Conservation (phyloP, 2,888 invertebrate species). For the Kuschelorhynchus macadamiae region DNA sequence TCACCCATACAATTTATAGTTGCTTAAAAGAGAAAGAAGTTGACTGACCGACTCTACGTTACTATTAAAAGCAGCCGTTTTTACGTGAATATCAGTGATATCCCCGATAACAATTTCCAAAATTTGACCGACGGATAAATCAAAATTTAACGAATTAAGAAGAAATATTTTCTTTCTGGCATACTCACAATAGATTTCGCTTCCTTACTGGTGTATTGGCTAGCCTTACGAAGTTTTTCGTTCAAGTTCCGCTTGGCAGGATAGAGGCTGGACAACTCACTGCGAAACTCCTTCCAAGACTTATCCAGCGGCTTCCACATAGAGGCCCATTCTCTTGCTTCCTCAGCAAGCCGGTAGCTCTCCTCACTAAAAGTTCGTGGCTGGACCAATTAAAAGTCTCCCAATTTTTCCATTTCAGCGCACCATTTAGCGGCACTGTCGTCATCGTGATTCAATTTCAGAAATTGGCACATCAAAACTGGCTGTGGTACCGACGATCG, state of each 20-base stretch:
- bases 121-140: slow-evolving; percentile 21
- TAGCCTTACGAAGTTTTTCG: slow-evolving; percentile 32
- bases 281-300: slow-evolving; percentile 27
- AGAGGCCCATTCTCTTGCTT: slow-evolving; percentile 25
- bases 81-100: slow-evolving; percentile 8
- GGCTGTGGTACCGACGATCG: background rate
- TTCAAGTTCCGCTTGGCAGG: slow-evolving; percentile 26
- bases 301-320: slow-evolving; percentile 32
- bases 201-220: slow-evolving; percentile 31
- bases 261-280: slow-evolving; percentile 28
- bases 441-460: slow-evolving; percentile 7
- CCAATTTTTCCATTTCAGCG: slow-evolving; percentile 28
- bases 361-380: too few species aligned
- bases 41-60: background rate
- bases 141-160: slow-evolving; percentile 1
- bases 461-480: background rate
- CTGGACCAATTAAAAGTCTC: background rate
- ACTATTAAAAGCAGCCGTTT: background rate
- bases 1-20: too few species aligned
- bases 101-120: slow-evolving; percentile 29
- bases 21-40: background rate
- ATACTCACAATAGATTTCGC: slow-evolving; percentile 10
- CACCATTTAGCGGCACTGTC: slow-evolving; percentile 28
- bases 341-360: slow-evolving; percentile 3
- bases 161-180: too few species aligned